A percentile compares a stretch with the other conserved stretches of the same genome.
Evolutionary conservation across 2,113 vertebrate species (phyloP).

Genomic region (Rutilus rutilus): DNA sequence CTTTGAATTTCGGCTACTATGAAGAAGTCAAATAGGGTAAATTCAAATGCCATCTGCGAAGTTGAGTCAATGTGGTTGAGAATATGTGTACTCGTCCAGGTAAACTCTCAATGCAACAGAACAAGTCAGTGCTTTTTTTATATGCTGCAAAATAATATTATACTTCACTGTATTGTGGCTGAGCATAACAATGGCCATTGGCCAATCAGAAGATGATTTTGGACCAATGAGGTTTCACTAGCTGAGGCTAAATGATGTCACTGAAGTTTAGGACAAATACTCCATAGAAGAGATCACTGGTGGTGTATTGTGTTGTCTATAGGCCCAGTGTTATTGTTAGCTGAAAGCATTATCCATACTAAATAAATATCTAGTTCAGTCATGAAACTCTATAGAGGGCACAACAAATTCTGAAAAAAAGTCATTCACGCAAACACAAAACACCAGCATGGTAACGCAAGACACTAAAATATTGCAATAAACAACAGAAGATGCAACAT

Average conservation of each 20-base stretch:
- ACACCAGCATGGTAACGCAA: too few species aligned
- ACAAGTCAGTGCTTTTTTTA: background rate
- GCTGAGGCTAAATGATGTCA: background rate
- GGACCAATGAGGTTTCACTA: background rate
- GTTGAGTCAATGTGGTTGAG: background rate
- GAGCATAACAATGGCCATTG: background rate
- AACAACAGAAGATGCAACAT: too few species aligned
- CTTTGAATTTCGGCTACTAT: constrained; percentile 3
- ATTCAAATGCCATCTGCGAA: constrained; percentile 29
- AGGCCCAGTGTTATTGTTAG: background rate
- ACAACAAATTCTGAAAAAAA: too few species aligned
- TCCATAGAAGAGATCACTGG: background rate
- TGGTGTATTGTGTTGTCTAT: background rate
- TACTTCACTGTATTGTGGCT: too few species aligned
- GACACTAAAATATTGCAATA: too few species aligned
- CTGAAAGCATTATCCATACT: background rate
- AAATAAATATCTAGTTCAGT: background rate
- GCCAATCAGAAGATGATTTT: background rate
- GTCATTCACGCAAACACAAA: too few species aligned
- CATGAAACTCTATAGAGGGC: too few species aligned
- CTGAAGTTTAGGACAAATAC: too few species aligned
- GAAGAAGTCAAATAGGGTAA: background rate
- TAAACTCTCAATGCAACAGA: background rate
- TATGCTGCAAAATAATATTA: background rate
- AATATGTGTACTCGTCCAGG: background rate